phyloP scores from a whole-genome alignment of 2,113 vertebrate species.

The Tonatia bakeri region DNA sequence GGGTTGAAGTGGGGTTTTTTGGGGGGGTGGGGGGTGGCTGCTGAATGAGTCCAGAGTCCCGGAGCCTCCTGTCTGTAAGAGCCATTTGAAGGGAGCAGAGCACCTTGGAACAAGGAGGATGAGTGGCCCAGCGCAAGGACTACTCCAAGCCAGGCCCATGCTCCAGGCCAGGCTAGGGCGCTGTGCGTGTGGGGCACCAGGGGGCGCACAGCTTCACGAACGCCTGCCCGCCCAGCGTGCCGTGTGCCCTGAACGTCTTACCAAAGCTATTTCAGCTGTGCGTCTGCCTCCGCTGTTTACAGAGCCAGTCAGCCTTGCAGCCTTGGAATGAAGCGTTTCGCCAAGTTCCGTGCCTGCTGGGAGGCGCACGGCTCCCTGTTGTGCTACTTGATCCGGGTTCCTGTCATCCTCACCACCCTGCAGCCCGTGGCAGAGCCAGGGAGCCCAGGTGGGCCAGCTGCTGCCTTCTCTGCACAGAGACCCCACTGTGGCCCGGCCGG shows the following conservation, averaged over 20 bases:
- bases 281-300: background rate
- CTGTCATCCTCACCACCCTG: too few species aligned
- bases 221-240: fast-evolving
- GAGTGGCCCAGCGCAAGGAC: background rate
- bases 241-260: background rate
- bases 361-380: fast-evolving
- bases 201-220: background rate
- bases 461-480: too few species aligned
- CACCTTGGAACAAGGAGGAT: background rate
- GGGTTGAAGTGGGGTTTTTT: background rate
- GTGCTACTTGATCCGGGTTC: background rate
- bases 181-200: background rate
- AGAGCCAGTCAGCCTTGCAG: background rate
- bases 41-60: background rate
- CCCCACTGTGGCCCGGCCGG: fast-evolving
- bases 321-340: background rate
- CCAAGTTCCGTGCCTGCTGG: fast-evolving
- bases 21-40: fast-evolving
- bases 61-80: background rate
- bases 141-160: background rate
- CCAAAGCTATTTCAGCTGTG: background rate
- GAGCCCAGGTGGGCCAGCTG: background rate
- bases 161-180: background rate
- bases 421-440: background rate
- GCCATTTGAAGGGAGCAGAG: background rate